Base-by-base conservation (phyloP, 2,113 vertebrate genomes). In the Mesocricetus auratus region DNA sequence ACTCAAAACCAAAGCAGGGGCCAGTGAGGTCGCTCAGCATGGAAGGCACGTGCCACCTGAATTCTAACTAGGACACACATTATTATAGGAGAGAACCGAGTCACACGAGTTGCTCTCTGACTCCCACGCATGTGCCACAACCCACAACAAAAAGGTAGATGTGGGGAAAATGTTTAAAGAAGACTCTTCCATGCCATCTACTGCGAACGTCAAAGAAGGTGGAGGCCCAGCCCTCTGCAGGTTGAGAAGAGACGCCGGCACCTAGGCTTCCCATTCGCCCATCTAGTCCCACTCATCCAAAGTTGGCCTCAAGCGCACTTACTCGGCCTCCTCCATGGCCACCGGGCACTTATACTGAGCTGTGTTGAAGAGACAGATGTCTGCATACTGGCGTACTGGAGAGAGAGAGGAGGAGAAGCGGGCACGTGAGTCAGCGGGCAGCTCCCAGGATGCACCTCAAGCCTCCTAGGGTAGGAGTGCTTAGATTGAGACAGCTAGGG, bases 291-390 rank as follows among this genome's bases (percentile, higher is more conserved):
- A 45, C 50, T 0, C 3, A 0, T 3, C 87, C 90, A 47, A n/a
- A 60, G 68, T 74, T 50, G 78, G 21, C 26, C 45, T 66, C 21
- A 24, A 5, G 64, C 4, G 39, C 95, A 99, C 99, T 98, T 98
- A 99, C 99, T 99, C 99, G 0, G 99, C 99, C 56, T 99, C 99
- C 91, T 99, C 99, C 96, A 99, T 98, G 1, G 99, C 99, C 42
- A 99, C 99, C 0, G 99, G 99, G 74, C 99, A 99, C 97, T 99
- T 99, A 98, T 99, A 99, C 98, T 99, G 99, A 13, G 99, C 99
- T 0, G 99, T 99, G 98, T 99, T 99, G 98, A 99, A 99, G 77
- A 99, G 99, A 98, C 99, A 99, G 97, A 99, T 99, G 97, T 99
- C 99, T 0, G 99, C 99, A 1, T 99, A 99, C 94, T 99, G 99